These are phyloP conservation scores for Brotula barbata DNA, from an alignment of 2,797 vertebrate genomes.

Conservation along the genomic window DNA sequence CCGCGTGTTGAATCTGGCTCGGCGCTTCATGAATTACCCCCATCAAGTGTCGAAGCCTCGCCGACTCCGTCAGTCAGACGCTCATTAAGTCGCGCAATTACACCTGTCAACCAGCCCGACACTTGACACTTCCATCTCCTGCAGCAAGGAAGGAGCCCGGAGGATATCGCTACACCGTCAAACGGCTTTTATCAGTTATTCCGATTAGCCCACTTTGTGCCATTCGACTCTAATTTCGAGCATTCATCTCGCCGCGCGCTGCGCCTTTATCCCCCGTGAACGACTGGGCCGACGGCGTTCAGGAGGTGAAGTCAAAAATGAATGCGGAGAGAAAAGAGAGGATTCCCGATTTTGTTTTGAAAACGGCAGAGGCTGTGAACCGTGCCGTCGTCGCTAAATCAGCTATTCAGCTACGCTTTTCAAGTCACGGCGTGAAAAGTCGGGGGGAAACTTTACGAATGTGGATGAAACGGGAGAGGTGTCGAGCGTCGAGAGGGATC, in stretches of 20 bases:
- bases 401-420: slow-evolving; percentile 49
- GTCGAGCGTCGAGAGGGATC: slow-evolving; percentile 48
- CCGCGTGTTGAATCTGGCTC: too few relatives aligned
- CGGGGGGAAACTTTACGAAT: slow-evolving; percentile 37
- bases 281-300: slow-evolving; percentile 54
- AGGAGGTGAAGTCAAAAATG: slow-evolving; percentile 31
- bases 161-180: slow-evolving; percentile 73
- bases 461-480: slow-evolving; percentile 35
- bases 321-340: slow-evolving; percentile 54
- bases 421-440: slow-evolving; percentile 47
- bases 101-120: slow-evolving; percentile 63
- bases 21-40: slow-evolving; percentile 41
- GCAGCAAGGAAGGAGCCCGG: slow-evolving; percentile 70
- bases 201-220: slow-evolving; percentile 76
- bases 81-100: slow-evolving; percentile 73
- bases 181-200: slow-evolving; percentile 75
- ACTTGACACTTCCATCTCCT: slow-evolving; percentile 57
- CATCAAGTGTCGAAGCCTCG: slow-evolving; percentile 63
- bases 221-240: slow-evolving; percentile 75
- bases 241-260: slow-evolving; percentile 70
- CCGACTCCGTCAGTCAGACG: slow-evolving; percentile 51
- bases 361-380: slow-evolving; percentile 43
- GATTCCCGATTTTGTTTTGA: slow-evolving; percentile 65
- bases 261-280: slow-evolving; percentile 59
- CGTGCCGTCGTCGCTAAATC: slow-evolving; percentile 44